Evolutionary conservation across 35 echinoderm and acorn worm species (phyloP).

Genomic region (Diadema setosum): DNA sequence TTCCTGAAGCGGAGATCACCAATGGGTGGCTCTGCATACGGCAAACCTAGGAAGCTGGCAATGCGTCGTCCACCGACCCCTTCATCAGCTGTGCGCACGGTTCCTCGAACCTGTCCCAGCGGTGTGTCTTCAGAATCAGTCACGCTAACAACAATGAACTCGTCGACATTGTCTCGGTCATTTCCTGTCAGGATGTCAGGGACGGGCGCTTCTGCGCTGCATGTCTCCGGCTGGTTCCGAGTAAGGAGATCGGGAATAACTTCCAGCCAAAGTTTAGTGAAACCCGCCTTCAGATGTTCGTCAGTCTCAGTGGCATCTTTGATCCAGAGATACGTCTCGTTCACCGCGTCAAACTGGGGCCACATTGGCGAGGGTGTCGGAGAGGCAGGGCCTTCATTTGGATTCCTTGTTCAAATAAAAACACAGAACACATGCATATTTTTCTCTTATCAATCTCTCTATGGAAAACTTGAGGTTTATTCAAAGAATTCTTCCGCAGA

Average conservation of each 20-base stretch:
- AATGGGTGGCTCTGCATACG: constrained; percentile 40
- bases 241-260: not conserved
- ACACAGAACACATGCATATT: too few species aligned
- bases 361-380: not conserved
- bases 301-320: not conserved
- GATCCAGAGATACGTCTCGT: not conserved
- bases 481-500: too few species aligned
- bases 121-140: not conserved
- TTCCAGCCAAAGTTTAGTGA: not conserved
- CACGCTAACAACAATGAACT: not conserved
- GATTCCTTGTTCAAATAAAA: too few species aligned
- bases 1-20: constrained; percentile 33
- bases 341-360: not conserved
- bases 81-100: not conserved
- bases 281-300: not conserved
- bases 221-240: not conserved
- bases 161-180: not conserved
- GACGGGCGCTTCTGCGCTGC: not conserved
- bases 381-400: not conserved
- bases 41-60: constrained; percentile 28
- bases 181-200: not conserved
- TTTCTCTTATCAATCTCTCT: too few species aligned
- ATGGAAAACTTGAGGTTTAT: too few species aligned
- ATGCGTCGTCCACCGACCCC: not conserved
- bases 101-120: not conserved